A percentile compares a stretch with the other conserved stretches of the same genome.
These are phyloP conservation scores for Cephonodes hylas DNA, from an alignment of 2,888 invertebrate species.

Conservation along the genomic window DNA sequence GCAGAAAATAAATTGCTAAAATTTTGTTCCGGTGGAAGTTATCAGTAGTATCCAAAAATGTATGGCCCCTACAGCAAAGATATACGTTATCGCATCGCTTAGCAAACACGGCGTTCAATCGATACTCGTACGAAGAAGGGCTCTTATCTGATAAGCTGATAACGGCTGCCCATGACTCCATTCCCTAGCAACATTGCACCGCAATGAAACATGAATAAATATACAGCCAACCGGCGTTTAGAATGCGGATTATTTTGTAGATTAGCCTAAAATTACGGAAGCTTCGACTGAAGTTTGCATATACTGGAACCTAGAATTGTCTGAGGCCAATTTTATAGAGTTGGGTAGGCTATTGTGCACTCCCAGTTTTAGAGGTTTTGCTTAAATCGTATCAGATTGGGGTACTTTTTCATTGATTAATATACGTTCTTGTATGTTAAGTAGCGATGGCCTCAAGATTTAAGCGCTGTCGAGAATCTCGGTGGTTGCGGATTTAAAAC, in stretches of 20 bases:
- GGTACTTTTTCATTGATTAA: no score
- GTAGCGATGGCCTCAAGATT: no score
- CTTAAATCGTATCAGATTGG: no score
- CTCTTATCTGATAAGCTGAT: conserved; percentile 13
- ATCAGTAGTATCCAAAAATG: not conserved
- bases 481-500: no score
- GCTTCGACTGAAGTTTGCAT: no score
- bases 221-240: not conserved
- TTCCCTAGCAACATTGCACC: not conserved
- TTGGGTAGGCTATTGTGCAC: no score
- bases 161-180: conserved; percentile 2
- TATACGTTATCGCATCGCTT: conserved; percentile 1
- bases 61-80: not conserved
- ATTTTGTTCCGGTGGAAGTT: not conserved
- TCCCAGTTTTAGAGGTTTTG: no score
- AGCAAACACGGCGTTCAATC: conserved; percentile 8
- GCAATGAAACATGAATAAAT: not conserved
- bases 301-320: no score
- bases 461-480: no score
- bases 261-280: not conserved
- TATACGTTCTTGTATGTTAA: no score
- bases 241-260: not conserved
- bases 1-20: no score
- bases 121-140: conserved; percentile 5
- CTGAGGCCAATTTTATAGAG: no score